phyloP scores from a whole-genome alignment of 2,888 invertebrate species.

The Lysandra bellargus region DNA sequence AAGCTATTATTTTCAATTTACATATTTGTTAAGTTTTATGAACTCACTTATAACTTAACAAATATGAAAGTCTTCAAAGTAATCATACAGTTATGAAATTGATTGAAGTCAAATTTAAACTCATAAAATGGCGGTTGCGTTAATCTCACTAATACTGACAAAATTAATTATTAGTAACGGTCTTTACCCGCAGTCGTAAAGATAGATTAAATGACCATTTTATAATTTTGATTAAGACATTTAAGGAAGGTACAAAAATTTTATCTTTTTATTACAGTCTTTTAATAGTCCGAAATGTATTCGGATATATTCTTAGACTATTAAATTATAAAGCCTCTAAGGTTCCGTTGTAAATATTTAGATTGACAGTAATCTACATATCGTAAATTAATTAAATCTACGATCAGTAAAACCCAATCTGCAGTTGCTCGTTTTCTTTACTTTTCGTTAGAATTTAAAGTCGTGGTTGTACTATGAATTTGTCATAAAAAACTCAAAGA shows the following conservation, averaged over 20 bases:
- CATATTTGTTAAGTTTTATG: too few species aligned
- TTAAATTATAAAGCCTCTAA: background rate
- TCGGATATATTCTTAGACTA: background rate
- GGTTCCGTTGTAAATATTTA: background rate
- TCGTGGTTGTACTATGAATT: too few species aligned
- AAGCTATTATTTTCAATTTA: background rate
- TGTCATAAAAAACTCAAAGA: too few species aligned
- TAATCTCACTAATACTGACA: slow-evolving; percentile 9
- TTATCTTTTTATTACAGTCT: slow-evolving; percentile 18
- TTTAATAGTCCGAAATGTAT: slow-evolving; percentile 32
- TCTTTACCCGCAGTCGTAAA: slow-evolving; percentile 10
- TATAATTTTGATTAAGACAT: slow-evolving; percentile 17
- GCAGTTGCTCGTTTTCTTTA: too few species aligned
- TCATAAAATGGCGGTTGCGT: slow-evolving; percentile 8
- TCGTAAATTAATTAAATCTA: background rate
- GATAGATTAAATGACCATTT: slow-evolving; percentile 14
- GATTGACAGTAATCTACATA: background rate
- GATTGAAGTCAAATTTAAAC: slow-evolving; percentile 7
- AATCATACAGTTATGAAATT: background rate
- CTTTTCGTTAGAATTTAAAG: too few species aligned
- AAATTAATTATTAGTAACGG: slow-evolving; percentile 22
- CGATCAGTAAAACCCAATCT: too few species aligned
- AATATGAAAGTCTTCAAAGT: background rate
- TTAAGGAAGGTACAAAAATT: slow-evolving; percentile 14
- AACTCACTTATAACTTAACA: background rate